Evolutionary conservation across 92 coral and sea anemone species (phyloP).

Genomic region (Epizoanthus stellaris): DNA sequence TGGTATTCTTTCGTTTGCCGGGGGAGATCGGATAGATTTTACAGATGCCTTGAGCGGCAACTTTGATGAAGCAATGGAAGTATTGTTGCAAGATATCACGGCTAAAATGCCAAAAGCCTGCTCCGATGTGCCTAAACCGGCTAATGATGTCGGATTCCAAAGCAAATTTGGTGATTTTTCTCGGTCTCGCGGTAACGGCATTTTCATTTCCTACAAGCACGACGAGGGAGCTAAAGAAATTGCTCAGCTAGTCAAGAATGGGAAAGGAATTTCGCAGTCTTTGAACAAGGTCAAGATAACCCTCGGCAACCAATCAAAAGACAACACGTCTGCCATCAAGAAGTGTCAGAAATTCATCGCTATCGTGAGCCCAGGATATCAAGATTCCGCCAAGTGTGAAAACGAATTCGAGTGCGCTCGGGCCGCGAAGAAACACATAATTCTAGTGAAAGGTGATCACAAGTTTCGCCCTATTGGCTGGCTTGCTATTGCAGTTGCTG

Average conservation of each 20-base stretch:
- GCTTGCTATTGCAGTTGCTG: conserved; percentile 31
- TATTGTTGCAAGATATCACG: conserved; percentile 2
- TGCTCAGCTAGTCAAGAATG: conserved; percentile 17
- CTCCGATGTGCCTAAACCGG: conserved; percentile 12
- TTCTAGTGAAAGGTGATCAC: conserved; percentile 31
- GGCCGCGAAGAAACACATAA: conserved; percentile 58
- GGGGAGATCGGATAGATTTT: conserved; percentile 34
- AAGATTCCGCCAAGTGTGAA: conserved; percentile 60
- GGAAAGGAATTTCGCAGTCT: conserved; percentile 30
- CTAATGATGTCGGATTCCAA: conserved; percentile 7
- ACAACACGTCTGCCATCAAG: conserved; percentile 23
- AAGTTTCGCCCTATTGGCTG: conserved; percentile 34
- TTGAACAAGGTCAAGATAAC: conserved; percentile 14
- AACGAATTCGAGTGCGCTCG: conserved; percentile 76
- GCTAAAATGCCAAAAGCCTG: conserved; percentile 3
- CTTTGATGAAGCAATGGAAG: conserved; percentile 24
- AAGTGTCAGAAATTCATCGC: conserved; percentile 54
- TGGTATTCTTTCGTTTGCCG: conserved; percentile 37
- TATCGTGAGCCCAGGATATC: conserved; percentile 62
- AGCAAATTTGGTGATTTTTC: conserved; percentile 37
- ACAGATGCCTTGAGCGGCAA: conserved; percentile 11
- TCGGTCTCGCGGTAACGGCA: not conserved
- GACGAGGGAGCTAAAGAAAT: conserved; percentile 30
- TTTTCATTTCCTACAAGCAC: conserved; percentile 34
- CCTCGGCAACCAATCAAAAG: conserved; percentile 22